Conservation (phyloP, 2,113 vertebrate species). For the Eira barbara region DNA sequence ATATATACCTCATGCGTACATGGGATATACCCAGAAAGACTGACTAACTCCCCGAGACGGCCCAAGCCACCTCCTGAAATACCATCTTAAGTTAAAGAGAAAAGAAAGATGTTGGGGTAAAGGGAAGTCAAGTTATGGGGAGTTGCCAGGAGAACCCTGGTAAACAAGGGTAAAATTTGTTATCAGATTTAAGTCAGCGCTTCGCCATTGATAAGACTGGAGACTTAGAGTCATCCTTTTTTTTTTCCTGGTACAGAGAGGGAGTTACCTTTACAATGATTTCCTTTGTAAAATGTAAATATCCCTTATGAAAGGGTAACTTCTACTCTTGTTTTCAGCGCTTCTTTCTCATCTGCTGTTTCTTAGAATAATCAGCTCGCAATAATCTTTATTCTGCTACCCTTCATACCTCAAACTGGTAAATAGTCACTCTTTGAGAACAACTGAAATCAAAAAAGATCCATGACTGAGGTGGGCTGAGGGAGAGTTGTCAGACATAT, state of each 20-base stretch:
- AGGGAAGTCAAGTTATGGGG: not conserved
- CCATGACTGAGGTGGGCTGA: not conserved
- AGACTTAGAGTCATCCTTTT: not conserved
- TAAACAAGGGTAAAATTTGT: not conserved
- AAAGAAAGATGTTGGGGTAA: not conserved
- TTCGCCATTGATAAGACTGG: not conserved
- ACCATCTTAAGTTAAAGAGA: not conserved
- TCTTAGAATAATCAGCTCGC: not conserved
- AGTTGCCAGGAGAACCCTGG: not conserved
- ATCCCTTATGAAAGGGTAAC: not conserved
- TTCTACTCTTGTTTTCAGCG: not conserved
- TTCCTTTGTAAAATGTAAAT: not conserved
- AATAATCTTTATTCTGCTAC: not conserved
- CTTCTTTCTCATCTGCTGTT: not conserved
- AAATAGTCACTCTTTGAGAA: not conserved
- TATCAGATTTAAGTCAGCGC: not conserved
- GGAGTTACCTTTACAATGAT: not conserved
- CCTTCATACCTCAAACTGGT: not conserved
- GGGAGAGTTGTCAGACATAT: not conserved
- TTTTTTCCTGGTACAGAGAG: not conserved
- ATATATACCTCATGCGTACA: not conserved
- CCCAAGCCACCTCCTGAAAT: not conserved
- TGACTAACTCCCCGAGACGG: not conserved
- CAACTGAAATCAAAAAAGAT: not conserved
- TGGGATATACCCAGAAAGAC: too few species aligned